Base-by-base conservation (phyloP, 1,140 invertebrate genomes). In the Andrena cerasifolii region DNA sequence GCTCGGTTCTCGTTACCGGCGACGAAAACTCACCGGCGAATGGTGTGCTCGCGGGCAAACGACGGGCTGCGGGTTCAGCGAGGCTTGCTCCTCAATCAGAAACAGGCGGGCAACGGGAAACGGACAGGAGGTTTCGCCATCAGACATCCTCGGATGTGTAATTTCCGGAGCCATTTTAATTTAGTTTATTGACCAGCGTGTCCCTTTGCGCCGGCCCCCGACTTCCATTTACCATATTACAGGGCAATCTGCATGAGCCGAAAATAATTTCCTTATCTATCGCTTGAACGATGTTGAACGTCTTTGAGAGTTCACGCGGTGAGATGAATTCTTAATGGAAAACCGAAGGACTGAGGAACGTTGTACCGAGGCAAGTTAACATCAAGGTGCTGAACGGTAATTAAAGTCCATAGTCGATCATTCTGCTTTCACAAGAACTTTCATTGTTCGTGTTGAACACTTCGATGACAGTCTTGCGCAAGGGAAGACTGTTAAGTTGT, bases 221-320 rank as follows among this genome's bases (percentile, higher is more conserved):
- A 56, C 28, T 28, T 63, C 43, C 51, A 68, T 67, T 70, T 83
- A 49, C 51, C 73, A 54, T 59, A 76, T 76, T 68, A 67, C 53
- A 31, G 16, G 28, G 43, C 33, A 70, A 70, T 70, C 47, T 77
- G 75, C 67, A 71, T 71, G 56, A 45, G 40, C 75, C 56, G 45
- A 70, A 70, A 70, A 71, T 61, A 77, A 71, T 77, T 77, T 71
- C 75, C 75, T 71, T 71, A 71, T 77, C 67, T 33, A 14, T 10
- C 56, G 75, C 56, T 26, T 24, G 66, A 53, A 33, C 45, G 45
- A 43, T 53, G 56, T 61, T 62, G 33, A 61, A 71, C 45, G 54
- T 45, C 67, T 77, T 70, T 76, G 43, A 68, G 10, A 58, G 53
- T 58, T 43, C 26, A 4, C 36, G 18, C 6, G 6, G 21, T 18